Evolutionary conservation across 2,113 vertebrate species (phyloP).

Genomic region (Pomatostomus ruficeps): DNA sequence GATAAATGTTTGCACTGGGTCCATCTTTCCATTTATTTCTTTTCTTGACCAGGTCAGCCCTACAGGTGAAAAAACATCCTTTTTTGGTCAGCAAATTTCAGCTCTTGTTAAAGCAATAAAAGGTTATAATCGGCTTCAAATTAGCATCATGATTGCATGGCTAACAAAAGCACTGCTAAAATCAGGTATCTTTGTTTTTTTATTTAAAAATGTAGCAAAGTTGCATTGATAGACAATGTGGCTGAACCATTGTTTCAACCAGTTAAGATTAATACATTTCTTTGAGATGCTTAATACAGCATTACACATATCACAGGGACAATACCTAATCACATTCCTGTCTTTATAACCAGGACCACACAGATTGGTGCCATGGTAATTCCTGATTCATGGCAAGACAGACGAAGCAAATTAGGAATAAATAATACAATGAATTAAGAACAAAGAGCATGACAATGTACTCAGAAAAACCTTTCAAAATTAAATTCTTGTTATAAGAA

Average conservation of each 20-base stretch:
- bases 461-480: background rate
- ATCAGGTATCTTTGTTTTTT: background rate
- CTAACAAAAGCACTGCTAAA: background rate
- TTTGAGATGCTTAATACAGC: background rate
- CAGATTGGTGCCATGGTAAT: background rate
- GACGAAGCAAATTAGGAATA: background rate
- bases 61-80: background rate
- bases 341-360: background rate
- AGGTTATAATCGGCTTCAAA: background rate
- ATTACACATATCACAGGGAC: background rate
- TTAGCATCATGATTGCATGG: background rate
- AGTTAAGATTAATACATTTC: background rate
- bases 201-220: background rate
- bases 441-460: background rate
- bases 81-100: background rate
- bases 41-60: background rate
- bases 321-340: background rate
- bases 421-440: background rate
- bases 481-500: background rate
- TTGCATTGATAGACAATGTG: background rate
- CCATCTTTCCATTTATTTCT: background rate
- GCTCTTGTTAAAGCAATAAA: background rate
- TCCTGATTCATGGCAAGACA: background rate
- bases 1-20: background rate
- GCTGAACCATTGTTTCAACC: background rate